Base-by-base conservation (phyloP, 2,113 vertebrate genomes). In the Apistogramma diplotaenia region DNA sequence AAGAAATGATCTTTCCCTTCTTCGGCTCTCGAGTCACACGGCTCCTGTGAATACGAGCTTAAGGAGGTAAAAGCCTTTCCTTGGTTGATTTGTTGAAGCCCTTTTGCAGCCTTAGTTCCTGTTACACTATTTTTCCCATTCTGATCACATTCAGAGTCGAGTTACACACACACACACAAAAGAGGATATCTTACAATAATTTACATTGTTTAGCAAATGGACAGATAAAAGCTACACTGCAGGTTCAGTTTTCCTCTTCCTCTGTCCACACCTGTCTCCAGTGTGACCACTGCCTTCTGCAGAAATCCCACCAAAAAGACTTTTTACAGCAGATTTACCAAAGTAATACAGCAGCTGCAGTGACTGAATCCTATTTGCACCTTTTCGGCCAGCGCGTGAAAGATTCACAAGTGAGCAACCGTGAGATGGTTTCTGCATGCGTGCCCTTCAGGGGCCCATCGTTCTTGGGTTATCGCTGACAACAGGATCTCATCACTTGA, bases 331-430 rank as follows among this genome's bases (percentile, higher is more conserved):
- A 81, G 80, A 78, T 83, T 86, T 65, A 74, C 76, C 53, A 61
- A 76, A 86, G 89, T 81, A 82, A 83, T 51, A 79, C 75, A 53
- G 76, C 80, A 61, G 75, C 79, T 51, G 59, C 70, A 40, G 73
- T 1, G 1, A 58, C 81, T 16, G 29, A 85, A 91, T 86, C 84
- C 76, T 83, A 87, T 91, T 92, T 91, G 67, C 84, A 84, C 89
- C 86, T 91, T 91, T 90, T 87, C 73, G 6, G 76, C 10, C 3
- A 57, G 61, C 43, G 31, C 74, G 86, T 85, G 74, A 90, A 89
- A 89, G 71, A 87, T 89, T 88, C 81, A 87, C 71, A 46, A 62
- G 86, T 23, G 74, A 88, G 74, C 90, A 82, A 76, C 78, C 31
- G 21, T 40, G n/a, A 71, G 72, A 61, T 4, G 79, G 60, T 29